Evolutionary conservation across 2,888 invertebrate species (phyloP).

Genomic region (Acanthacorydalis orientalis): DNA sequence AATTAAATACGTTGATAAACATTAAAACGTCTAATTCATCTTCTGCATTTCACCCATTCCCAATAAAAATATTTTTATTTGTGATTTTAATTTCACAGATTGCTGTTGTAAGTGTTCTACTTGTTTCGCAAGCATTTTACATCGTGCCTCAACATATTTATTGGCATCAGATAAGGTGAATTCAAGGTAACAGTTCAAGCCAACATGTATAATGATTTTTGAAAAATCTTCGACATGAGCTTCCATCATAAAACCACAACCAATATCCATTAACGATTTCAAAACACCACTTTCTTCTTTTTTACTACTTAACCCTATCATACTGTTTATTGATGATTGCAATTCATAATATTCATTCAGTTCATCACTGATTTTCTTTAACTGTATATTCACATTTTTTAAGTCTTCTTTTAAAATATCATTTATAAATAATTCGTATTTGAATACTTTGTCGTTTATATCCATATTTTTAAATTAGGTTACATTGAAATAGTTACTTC

Average conservation of each 20-base stretch:
- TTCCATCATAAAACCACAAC: slow-evolving; percentile 71
- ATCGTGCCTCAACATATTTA: slow-evolving; percentile 49
- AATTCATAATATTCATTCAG: slow-evolving; percentile 57
- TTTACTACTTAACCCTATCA: slow-evolving; percentile 31
- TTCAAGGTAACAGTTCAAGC: slow-evolving; percentile 59
- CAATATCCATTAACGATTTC: slow-evolving; percentile 60
- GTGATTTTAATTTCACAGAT: slow-evolving; percentile 53
- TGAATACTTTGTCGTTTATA: not conserved
- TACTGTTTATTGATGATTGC: slow-evolving; percentile 44
- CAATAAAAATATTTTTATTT: slow-evolving; percentile 61
- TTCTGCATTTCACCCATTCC: slow-evolving; percentile 43
- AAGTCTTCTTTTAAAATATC: slow-evolving; percentile 59
- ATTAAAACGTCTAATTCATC: slow-evolving; percentile 10
- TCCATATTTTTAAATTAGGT: slow-evolving; percentile 1
- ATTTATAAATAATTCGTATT: slow-evolving; percentile 60
- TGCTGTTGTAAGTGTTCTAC: slow-evolving; percentile 44
- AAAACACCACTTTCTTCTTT: slow-evolving; percentile 35
- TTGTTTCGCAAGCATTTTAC: slow-evolving; percentile 43
- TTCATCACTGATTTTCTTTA: slow-evolving; percentile 46
- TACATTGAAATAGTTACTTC: not conserved
- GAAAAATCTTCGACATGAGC: slow-evolving; percentile 51
- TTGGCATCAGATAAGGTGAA: slow-evolving; percentile 54
- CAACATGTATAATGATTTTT: slow-evolving; percentile 52
- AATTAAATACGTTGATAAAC: not conserved
- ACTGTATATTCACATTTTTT: slow-evolving; percentile 34